Base-by-base conservation (phyloP, 2,113 vertebrate species). In the Indicator indicator region DNA sequence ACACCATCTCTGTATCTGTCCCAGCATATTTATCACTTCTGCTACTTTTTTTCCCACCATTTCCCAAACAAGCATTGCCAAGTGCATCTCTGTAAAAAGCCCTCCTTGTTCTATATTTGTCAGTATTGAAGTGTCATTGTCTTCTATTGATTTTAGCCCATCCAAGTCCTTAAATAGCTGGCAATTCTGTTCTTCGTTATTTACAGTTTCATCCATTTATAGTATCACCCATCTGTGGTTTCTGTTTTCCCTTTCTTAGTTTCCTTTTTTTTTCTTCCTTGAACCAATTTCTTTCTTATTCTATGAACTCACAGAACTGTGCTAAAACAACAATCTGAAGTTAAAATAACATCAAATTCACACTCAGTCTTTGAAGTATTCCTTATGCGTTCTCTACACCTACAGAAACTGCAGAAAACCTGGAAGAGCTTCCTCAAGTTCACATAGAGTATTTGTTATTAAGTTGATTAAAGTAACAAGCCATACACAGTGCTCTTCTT, bases 161-260 rank as follows among this genome's bases (percentile, higher is more conserved):
- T 85, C 16, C 90, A 90, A 91, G 23, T n/a, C 67, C 87, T 64
- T 85, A 90, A 93, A 79, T 72, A 95, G 65, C 69, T 94, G 16
- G 81, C 50, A 86, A 58, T 67, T 83, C 33, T 23, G 7, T 81
- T 95, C 32, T 69, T 93, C 54, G 70, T 79, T 95, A 88, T 93
- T 97, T 88, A 79, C 30, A 83, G 17, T 75, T 95, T 89, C 30
- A 32, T 89, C 69, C 38, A 89, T 83, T 90, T 91, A 95, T 92
- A 88, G 62, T 36, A 86, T 56, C 44, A 81, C 70, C 75, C 59
- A 91, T 93, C 88, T 96, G 69, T 81, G 74, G 94, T 60, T 91
- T 89, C 90, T 68, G 18, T 27, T 96, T 94, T 88, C 76, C 26
- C 32, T 92, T 93, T 88, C 63, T 64, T 84, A 32, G 19, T 93